Conservation (phyloP, 2,888 invertebrate genomes). For the Cephus spinipes region DNA sequence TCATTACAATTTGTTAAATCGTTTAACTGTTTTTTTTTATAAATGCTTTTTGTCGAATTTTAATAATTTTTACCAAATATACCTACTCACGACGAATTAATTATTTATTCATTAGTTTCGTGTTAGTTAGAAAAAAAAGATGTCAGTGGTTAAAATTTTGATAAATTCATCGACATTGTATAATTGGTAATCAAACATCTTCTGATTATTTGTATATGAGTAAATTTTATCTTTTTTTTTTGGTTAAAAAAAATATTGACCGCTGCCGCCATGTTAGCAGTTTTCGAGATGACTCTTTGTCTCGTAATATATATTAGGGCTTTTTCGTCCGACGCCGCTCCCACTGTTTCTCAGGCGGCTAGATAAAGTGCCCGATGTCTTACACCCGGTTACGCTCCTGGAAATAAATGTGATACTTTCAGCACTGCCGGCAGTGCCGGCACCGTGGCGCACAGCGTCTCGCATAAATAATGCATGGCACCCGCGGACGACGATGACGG, state of each 20-base stretch:
- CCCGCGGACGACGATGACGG: constrained; percentile 1
- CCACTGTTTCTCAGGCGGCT: constrained; percentile 40
- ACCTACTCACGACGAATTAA: not conserved
- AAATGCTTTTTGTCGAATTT: not conserved
- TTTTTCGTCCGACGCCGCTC: constrained; percentile 32
- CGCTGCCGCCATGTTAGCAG: not conserved
- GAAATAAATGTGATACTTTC: constrained; percentile 56
- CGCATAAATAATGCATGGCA: constrained; percentile 50
- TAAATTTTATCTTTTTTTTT: not conserved
- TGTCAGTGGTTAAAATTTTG: not conserved
- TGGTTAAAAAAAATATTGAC: not conserved
- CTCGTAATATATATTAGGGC: constrained; percentile 18
- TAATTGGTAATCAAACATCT: constrained; percentile 8
- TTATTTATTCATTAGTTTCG: not conserved
- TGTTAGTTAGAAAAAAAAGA: not conserved
- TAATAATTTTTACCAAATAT: not conserved
- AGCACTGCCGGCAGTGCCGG: constrained; percentile 45
- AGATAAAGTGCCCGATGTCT: constrained; percentile 46
- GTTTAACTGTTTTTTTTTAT: constrained; percentile 7
- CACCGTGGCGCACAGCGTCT: constrained; percentile 33
- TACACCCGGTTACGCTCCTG: constrained; percentile 28
- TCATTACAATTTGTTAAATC: not conserved
- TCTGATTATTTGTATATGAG: not conserved
- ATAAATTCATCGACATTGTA: not conserved
- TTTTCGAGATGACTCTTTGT: constrained; percentile 12